Evolutionary conservation across 2,888 invertebrate species (phyloP), one percentile per base, ranked within the genome.

Genomic region (Cosmopolites sordidus): DNA sequence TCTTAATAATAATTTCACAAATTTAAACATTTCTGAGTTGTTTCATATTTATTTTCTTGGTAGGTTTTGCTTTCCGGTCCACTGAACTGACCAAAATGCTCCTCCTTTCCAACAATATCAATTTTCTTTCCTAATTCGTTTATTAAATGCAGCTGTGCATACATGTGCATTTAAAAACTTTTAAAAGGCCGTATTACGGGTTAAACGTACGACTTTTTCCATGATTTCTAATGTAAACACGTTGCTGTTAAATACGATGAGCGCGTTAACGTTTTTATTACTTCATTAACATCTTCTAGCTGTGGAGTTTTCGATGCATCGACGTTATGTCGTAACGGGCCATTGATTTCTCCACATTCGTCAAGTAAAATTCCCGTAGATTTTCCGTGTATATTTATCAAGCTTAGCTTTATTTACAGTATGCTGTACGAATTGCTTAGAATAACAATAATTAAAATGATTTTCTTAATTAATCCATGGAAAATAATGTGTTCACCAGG

Each of bases 231-330:
- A 55, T 50, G 58, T 58, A 58, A 55, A 55, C 58, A 55, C 29
- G 37, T 49, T 43, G 48, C 51, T 48, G 58, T 54, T 58, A 54
- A 57, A 58, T 54, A 54, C 50, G 48, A 52, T 42, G 42, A 38
- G 27, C 29, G 54, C 51, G 58, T 58, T 58, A 58, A 58, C 58
- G 41, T 49, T 51, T 58, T 58, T 58, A 58, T 51, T 49, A 46
- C 54, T 54, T 54, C 48, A 58, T 58, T 58, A 58, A 33, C 33
- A 33, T 33, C 33, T 33, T 33, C 33, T 11, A 12, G 12, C 3
- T n/a, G 12, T 4, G 12, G 33, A 33, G 33, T 12, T 33, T 12
- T 33, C 33, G 33, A 6, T 4, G 12, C 33, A n/a, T 11, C 11
- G 8, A n/a, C 33, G 33, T 33, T 33, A 33, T 6, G 11, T 8